A percentile compares a stretch with the other conserved stretches of the same genome.
These are phyloP conservation scores for Petrolisthes manimaculis DNA, from an alignment of 2,888 invertebrate species.

Conservation along the genomic window DNA sequence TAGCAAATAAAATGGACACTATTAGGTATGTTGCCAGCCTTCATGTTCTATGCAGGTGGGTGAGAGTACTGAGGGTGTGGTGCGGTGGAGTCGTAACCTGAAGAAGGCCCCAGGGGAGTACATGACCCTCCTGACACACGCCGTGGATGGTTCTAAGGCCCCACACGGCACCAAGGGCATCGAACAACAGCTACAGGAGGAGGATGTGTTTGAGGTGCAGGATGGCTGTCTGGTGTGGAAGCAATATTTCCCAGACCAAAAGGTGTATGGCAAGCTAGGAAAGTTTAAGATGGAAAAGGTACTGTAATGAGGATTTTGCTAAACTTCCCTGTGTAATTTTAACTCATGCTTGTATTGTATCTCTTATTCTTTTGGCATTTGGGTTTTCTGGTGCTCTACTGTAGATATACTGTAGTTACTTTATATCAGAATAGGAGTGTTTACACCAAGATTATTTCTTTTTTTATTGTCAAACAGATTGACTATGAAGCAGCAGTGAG, in stretches of 20 bases:
- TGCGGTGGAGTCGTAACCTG: neutral
- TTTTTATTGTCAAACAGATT: constrained; percentile 1
- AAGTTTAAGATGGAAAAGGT: constrained; percentile 47
- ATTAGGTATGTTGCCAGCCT: too few relatives aligned
- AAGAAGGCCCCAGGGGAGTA: neutral
- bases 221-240: constrained; percentile 40
- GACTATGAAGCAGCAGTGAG: constrained; percentile 27
- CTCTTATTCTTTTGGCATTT: too few relatives aligned
- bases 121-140: neutral
- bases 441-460: too few relatives aligned
- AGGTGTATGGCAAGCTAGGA: constrained; percentile 31
- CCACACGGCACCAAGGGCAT: neutral
- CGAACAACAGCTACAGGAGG: neutral
- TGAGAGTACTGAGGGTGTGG: constrained; percentile 4
- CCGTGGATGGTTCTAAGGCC: neutral
- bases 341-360: too few relatives aligned
- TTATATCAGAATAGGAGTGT: too few relatives aligned
- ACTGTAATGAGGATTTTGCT: neutral
- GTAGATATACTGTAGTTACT: neutral
- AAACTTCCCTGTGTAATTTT: too few relatives aligned
- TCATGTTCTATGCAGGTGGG: neutral
- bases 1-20: too few relatives aligned
- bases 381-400: too few relatives aligned
- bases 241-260: constrained; percentile 36
- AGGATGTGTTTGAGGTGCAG: constrained; percentile 39